Evolutionary conservation across 2,888 invertebrate genomes (phyloP).

Genomic region (Pediacus dermestoides): DNA sequence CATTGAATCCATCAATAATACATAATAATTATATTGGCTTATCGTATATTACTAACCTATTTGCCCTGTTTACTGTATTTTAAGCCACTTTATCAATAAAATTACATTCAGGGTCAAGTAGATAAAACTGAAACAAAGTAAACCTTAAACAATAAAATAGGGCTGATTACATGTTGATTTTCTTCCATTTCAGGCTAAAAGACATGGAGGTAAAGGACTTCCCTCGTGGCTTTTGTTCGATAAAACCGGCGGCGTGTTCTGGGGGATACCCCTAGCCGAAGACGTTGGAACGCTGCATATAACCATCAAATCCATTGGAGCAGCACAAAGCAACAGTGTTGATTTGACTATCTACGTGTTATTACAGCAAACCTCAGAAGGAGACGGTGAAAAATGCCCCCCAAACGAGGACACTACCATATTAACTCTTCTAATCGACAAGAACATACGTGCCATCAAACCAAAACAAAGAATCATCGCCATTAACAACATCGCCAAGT

Average conservation of each 20-base stretch:
- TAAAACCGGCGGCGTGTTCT: constrained; percentile 63
- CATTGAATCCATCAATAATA: no score
- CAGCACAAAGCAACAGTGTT: constrained; percentile 54
- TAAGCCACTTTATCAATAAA: no score
- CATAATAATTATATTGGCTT: no score
- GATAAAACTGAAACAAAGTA: no score
- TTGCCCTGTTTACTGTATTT: no score
- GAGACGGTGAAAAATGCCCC: constrained; percentile 34
- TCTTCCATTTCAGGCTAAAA: constrained; percentile 46
- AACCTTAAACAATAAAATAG: no score
- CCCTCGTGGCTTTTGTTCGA: constrained; percentile 73
- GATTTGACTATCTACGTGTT: constrained; percentile 60
- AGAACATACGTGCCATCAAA: constrained; percentile 60
- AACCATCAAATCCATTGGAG: constrained; percentile 55
- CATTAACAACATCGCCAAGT: constrained; percentile 67
- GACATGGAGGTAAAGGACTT: constrained; percentile 46
- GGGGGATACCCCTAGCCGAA: constrained; percentile 67
- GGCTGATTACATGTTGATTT: constrained; percentile 3
- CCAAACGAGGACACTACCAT: constrained; percentile 48
- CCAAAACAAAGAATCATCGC: constrained; percentile 64
- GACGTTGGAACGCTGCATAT: constrained; percentile 67
- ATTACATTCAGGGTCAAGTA: no score
- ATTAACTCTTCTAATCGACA: constrained; percentile 66
- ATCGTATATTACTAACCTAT: no score
- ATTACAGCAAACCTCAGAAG: no score